Base-by-base conservation (phyloP, 2,888 invertebrate genomes). In the Acanthoscelides obtectus region DNA sequence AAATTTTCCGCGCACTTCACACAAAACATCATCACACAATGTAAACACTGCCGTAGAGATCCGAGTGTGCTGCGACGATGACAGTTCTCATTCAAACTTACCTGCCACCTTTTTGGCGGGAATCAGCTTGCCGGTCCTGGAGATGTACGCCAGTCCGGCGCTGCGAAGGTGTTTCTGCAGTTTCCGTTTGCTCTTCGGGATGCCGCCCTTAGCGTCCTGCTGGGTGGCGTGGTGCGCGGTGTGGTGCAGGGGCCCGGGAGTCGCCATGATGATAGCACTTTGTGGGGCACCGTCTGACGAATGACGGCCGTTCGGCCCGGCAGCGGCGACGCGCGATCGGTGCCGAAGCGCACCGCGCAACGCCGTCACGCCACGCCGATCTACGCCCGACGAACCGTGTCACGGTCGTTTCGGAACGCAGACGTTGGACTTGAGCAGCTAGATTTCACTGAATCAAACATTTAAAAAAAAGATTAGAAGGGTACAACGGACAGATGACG, bases 61-160 rank as follows among this genome's bases (percentile, higher is more conserved):
- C 45, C 45, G 17, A 12, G 8, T 12, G 45, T 45, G 45, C 45
- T 12, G 45, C 6, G 45, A 4, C 5, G 45, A 45, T 4, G 8
- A 45, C 8, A 45, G 45, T 65, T 21, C 67, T n/a, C 71, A 76
- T 72, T 75, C 22, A 20, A 22, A 82, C 85, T 78, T 81, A 86
- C 86, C 86, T 85, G 86, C 85, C 72, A 87, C 86, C 81, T 82
- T 84, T 81, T 87, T 87, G 25, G 87, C 87, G 69, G 87, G 86
- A 77, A 87, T 85, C 73, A 86, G 80, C 81, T 86, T 86, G 73
- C 87, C 87, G 68, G 86, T 86, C 74, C 86, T 80, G 72, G 87
- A 87, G 77, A 87, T 84, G 83, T 87, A 87, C 76, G 86, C 86
- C 79, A 86, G 79, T 68, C 87, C 87, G 74, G 86, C 84, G 78